A percentile compares a stretch with the other conserved stretches of the same genome.
These are phyloP conservation scores for Cryptocheilus praepositus DNA, from an alignment of 2,888 invertebrate species.

Conservation along the genomic window DNA sequence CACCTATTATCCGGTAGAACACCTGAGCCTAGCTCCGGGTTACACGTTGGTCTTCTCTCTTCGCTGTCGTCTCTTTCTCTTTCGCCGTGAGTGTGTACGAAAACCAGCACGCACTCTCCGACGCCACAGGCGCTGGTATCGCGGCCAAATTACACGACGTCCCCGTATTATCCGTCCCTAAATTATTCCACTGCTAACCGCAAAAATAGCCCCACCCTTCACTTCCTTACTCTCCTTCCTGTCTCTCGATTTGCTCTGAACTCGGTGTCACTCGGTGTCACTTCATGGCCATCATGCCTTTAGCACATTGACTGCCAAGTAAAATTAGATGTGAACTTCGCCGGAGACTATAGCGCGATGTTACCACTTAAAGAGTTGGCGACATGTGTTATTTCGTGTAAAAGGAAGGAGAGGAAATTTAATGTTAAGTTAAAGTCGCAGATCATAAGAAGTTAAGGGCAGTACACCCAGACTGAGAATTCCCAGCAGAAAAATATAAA, in stretches of 20 bases:
- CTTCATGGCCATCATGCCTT: too few species aligned
- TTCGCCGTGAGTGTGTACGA: constrained; percentile 58
- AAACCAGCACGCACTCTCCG: constrained; percentile 67
- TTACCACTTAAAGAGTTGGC: too few species aligned
- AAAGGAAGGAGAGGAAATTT: too few species aligned
- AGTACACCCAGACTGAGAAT: too few species aligned
- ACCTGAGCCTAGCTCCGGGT: constrained; percentile 65
- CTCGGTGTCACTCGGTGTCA: too few species aligned
- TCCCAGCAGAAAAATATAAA: too few species aligned
- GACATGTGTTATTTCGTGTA: too few species aligned
- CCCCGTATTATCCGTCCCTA: constrained; percentile 63
- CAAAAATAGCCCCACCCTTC: constrained; percentile 67
- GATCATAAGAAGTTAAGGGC: too few species aligned
- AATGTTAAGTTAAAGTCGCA: too few species aligned
- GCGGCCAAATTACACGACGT: constrained; percentile 62
- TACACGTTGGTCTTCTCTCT: constrained; percentile 33
- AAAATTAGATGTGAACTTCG: too few species aligned
- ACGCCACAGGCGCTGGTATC: constrained; percentile 43
- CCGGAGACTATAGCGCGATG: too few species aligned
- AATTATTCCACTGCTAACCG: constrained; percentile 70
- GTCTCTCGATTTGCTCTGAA: constrained; percentile 11
- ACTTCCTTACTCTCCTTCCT: constrained; percentile 40
- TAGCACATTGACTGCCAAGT: too few species aligned
- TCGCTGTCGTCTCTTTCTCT: constrained; percentile 25
- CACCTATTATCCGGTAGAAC: constrained; percentile 70